phyloP scores from a whole-genome alignment of 2,888 invertebrate species.

The Catocala sponsa region DNA sequence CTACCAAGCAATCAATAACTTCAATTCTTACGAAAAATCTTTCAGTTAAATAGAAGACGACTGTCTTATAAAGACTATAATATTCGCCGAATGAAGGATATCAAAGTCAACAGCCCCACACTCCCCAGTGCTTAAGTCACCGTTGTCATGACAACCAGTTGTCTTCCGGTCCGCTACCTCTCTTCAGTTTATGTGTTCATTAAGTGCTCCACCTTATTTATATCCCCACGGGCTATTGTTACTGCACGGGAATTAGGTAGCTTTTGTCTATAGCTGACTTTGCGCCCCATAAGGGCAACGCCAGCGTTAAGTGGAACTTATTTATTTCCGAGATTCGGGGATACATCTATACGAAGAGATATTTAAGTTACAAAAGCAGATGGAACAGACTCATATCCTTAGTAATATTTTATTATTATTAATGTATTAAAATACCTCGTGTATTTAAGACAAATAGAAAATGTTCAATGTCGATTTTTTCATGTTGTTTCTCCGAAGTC shows the following conservation, averaged over 20 bases:
- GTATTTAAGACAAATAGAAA: conserved; percentile 40
- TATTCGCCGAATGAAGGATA: background rate
- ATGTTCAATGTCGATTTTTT: conserved; percentile 62
- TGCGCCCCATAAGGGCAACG: conserved; percentile 59
- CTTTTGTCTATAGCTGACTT: conserved; percentile 80
- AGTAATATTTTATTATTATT: background rate
- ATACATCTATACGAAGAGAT: background rate
- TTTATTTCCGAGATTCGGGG: conserved; percentile 41
- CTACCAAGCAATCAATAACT: too few species aligned
- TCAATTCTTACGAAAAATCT: too few species aligned
- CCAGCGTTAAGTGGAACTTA: conserved; percentile 47
- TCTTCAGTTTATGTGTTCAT: conserved; percentile 83
- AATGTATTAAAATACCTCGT: conserved; percentile 3
- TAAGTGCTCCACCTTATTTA: conserved; percentile 83
- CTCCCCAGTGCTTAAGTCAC: conserved; percentile 30
- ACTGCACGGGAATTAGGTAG: conserved; percentile 75
- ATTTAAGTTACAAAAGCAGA: conserved; percentile 1
- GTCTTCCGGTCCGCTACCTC: conserved; percentile 69
- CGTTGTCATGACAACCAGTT: conserved; percentile 70
- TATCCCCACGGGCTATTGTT: conserved; percentile 79
- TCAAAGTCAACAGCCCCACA: conserved; percentile 25
- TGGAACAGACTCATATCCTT: background rate
- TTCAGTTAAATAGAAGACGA: too few species aligned
- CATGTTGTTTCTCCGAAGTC: conserved; percentile 66
- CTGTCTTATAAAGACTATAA: too few species aligned